Evolutionary conservation across 2,888 invertebrate genomes (phyloP).

Genomic region (Pterobdella sp.): DNA sequence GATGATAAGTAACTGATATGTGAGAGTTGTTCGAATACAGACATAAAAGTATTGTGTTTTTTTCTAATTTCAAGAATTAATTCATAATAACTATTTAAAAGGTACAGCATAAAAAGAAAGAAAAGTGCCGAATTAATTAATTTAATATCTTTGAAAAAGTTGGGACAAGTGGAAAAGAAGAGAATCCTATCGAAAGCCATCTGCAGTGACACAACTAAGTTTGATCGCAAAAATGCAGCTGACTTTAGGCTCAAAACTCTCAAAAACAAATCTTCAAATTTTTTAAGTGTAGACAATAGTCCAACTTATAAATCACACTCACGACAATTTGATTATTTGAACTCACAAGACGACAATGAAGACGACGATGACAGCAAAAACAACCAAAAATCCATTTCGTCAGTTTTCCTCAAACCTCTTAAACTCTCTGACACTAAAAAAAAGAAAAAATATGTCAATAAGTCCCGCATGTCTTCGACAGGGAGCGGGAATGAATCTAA

Average conservation of each 20-base stretch:
- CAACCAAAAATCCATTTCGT: background rate
- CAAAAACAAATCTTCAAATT: background rate
- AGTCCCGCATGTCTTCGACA: background rate
- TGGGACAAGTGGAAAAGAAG: background rate
- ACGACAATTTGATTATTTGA: background rate
- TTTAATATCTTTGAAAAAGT: background rate
- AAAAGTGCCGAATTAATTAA: constrained; percentile 8
- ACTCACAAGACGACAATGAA: background rate
- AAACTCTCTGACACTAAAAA: background rate
- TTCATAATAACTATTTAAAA: too few species aligned
- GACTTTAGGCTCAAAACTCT: background rate
- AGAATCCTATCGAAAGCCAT: background rate
- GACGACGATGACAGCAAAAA: background rate
- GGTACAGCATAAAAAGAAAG: constrained; percentile 26
- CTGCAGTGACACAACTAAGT: background rate
- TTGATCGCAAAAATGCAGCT: background rate
- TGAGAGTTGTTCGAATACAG: too few species aligned
- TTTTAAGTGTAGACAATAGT: constrained; percentile 10
- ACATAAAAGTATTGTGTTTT: too few species aligned
- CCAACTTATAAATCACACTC: background rate
- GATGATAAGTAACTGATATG: too few species aligned
- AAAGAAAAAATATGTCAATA: background rate
- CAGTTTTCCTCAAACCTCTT: background rate
- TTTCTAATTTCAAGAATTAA: too few species aligned
- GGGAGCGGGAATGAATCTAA: constrained; percentile 22